Percentiles rank a stretch among this genome's conserved stretches.
phyloP scores from a whole-genome alignment of 2,888 invertebrate species.

The Polymixis lichenea region DNA sequence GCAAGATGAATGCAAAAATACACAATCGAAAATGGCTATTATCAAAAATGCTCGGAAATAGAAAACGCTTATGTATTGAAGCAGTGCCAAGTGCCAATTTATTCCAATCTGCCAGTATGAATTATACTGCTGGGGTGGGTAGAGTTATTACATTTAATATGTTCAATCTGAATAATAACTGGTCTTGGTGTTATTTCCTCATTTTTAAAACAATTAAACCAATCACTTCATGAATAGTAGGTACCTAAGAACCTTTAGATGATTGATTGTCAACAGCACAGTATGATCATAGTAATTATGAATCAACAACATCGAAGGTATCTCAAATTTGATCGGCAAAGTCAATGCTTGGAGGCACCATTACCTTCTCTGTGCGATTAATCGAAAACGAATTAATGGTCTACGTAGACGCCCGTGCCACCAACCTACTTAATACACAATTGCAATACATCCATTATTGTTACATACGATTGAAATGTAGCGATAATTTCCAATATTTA shows the following conservation, averaged over 20 bases:
- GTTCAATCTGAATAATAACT: conserved; percentile 57
- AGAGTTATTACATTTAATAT: conserved; percentile 70
- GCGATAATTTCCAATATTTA: conserved; percentile 4
- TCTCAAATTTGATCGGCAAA: conserved; percentile 1
- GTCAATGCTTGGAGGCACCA: conserved; percentile 9
- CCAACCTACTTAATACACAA: conserved; percentile 17
- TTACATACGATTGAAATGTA: conserved; percentile 14
- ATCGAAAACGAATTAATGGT: conserved; percentile 14
- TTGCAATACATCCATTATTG: conserved; percentile 6
- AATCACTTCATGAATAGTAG: not conserved
- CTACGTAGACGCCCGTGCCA: not conserved
- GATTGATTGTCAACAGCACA: conserved; percentile 21
- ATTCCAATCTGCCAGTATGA: conserved; percentile 49
- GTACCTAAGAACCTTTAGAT: conserved; percentile 3
- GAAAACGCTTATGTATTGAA: conserved; percentile 72
- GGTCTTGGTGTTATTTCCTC: conserved; percentile 32
- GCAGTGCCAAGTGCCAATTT: conserved; percentile 78
- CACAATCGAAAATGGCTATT: conserved; percentile 5
- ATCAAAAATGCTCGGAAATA: conserved; percentile 46
- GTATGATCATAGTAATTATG: conserved; percentile 19
- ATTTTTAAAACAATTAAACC: conserved; percentile 36
- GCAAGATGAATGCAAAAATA: not conserved
- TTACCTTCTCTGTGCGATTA: conserved; percentile 8
- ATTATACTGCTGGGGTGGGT: conserved; percentile 63
- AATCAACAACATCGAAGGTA: conserved; percentile 10